Conservation (phyloP, 2,888 invertebrate genomes). For the Lepidocyrtoides sp. region DNA sequence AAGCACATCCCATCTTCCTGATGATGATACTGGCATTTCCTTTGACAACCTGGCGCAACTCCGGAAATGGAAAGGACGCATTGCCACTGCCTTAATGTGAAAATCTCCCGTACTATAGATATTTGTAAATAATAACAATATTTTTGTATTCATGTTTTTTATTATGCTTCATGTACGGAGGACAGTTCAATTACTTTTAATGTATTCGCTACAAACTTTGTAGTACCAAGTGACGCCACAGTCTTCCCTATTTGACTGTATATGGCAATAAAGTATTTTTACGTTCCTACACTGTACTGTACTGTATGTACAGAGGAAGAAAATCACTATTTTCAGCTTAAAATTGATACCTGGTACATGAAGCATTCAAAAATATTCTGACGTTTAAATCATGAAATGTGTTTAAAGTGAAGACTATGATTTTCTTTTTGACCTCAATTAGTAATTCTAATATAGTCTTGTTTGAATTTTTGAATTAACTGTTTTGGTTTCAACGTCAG, state of each 20-base stretch:
- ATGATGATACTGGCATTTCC: neutral
- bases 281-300: no score
- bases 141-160: constrained; percentile 23
- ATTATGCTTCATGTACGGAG: constrained; percentile 45
- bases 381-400: constrained; percentile 57
- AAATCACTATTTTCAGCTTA: no score
- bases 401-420: neutral
- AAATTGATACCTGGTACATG: constrained; percentile 57
- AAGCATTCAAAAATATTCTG: constrained; percentile 51
- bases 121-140: constrained; percentile 67
- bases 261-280: neutral
- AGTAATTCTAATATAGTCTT: constrained; percentile 15
- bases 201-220: neutral
- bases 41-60: neutral
- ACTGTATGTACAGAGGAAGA: no score
- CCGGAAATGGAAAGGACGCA: neutral
- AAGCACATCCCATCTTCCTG: neutral
- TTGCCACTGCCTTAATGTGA: neutral
- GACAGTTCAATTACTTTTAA: neutral
- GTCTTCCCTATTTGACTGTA: neutral
- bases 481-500: constrained; percentile 65
- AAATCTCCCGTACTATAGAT: constrained; percentile 6
- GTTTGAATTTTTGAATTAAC: constrained; percentile 24
- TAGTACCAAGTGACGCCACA: neutral
- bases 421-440: neutral